Evolutionary conservation across 2,888 invertebrate species (phyloP).

Genomic region (Timandra comae): DNA sequence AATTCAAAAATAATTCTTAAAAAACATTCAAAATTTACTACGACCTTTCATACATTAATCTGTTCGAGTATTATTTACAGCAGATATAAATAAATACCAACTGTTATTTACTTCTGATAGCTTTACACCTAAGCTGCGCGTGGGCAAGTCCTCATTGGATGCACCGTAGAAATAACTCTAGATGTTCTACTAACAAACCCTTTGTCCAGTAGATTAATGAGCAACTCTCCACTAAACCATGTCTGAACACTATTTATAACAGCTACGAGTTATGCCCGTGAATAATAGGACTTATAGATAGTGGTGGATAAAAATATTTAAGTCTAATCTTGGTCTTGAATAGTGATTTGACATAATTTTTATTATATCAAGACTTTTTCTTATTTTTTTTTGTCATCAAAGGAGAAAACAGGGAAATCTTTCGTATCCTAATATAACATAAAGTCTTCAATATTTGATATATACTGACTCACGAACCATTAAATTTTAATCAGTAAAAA

Average conservation of each 20-base stretch:
- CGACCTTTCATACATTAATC: constrained; percentile 1
- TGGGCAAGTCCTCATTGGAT: constrained; percentile 37
- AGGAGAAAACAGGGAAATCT: too few relatives aligned
- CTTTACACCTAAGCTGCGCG: constrained; percentile 34
- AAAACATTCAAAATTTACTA: too few relatives aligned
- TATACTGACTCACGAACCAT: too few relatives aligned
- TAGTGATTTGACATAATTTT: too few relatives aligned
- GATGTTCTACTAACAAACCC: constrained; percentile 68
- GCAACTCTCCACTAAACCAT: constrained; percentile 56
- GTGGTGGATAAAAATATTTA: constrained; percentile 6
- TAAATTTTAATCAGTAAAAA: too few relatives aligned
- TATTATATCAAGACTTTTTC: too few relatives aligned
- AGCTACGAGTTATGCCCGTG: constrained; percentile 62
- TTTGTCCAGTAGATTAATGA: constrained; percentile 61
- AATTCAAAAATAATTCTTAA: too few relatives aligned
- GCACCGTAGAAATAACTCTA: constrained; percentile 35
- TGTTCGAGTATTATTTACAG: constrained; percentile 9
- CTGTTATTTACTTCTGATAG: constrained; percentile 19
- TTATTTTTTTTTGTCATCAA: too few relatives aligned
- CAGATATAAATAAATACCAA: constrained; percentile 14
- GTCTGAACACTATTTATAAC: constrained; percentile 69
- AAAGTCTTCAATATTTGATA: too few relatives aligned
- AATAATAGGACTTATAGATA: constrained; percentile 59
- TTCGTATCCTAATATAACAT: too few relatives aligned
- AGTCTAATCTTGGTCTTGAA: constrained; percentile 6